phyloP scores from a whole-genome alignment of 2,888 invertebrate genomes.

The Galeopsomyia nigrocyanea region DNA sequence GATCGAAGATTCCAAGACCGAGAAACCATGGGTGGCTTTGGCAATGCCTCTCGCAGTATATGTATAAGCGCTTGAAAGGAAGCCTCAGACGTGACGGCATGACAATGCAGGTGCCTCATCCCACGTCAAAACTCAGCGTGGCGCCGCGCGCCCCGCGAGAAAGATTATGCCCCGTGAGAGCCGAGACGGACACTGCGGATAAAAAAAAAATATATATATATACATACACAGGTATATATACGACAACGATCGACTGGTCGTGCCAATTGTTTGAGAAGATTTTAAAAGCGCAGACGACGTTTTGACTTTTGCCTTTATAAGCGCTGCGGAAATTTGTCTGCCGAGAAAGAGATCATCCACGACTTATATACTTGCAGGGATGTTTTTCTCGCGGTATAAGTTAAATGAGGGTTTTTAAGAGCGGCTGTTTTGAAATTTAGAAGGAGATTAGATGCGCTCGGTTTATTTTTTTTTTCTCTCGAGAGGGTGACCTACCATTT shows the following conservation, averaged over 20 bases:
- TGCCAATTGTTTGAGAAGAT: constrained; percentile 65
- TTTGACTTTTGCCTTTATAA: no score
- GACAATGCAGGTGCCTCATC: constrained; percentile 69
- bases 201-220: background rate
- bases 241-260: constrained; percentile 57
- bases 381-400: no score
- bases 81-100: constrained; percentile 57
- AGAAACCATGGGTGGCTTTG: constrained; percentile 55
- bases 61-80: constrained; percentile 51
- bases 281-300: constrained; percentile 43
- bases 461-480: no score
- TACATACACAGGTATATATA: background rate
- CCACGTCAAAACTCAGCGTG: constrained; percentile 69
- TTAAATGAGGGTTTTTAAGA: no score
- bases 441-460: constrained; percentile 4
- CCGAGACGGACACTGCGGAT: constrained; percentile 19
- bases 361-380: no score
- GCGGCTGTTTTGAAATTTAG: constrained; percentile 16
- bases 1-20: constrained; percentile 35
- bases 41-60: constrained; percentile 32
- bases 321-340: no score
- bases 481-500: no score
- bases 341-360: no score
- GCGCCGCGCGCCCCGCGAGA: constrained; percentile 57
- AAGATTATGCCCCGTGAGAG: constrained; percentile 40